phyloP scores from a whole-genome alignment of 2,888 invertebrate species.

The Carabus problematicus region DNA sequence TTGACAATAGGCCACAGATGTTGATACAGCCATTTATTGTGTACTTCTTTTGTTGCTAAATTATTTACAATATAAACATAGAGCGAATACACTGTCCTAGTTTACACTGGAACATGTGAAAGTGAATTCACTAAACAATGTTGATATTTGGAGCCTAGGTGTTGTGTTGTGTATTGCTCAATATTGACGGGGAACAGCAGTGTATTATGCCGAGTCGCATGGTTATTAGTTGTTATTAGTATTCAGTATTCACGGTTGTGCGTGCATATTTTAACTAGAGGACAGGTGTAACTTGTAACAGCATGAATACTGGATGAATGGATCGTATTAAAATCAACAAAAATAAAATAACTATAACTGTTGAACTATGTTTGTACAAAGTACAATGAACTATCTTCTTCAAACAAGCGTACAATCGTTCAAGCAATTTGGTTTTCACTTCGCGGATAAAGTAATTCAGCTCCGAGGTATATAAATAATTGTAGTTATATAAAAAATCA shows the following conservation, averaged over 20 bases:
- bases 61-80: too few relatives aligned
- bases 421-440: too few relatives aligned
- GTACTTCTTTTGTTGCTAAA: too few relatives aligned
- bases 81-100: too few relatives aligned
- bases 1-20: too few relatives aligned
- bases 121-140: not conserved
- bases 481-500: too few relatives aligned
- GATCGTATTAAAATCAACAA: not conserved
- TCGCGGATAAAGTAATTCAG: not conserved
- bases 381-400: not conserved
- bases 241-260: slow-evolving; percentile 3
- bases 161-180: slow-evolving; percentile 10
- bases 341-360: not conserved
- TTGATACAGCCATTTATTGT: too few relatives aligned
- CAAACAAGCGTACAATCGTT: not conserved
- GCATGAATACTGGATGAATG: slow-evolving; percentile 8
- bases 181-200: not conserved
- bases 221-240: too few relatives aligned
- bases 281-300: slow-evolving; percentile 2
- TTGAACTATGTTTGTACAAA: not conserved
- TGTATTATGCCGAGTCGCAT: too few relatives aligned
- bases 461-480: too few relatives aligned
- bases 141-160: not conserved
- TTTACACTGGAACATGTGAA: not conserved
- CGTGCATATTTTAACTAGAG: slow-evolving; percentile 3